A percentile compares a stretch with the other conserved stretches of the same genome.
Conservation (phyloP, 2,888 invertebrate species). For the Acleris literana region DNA sequence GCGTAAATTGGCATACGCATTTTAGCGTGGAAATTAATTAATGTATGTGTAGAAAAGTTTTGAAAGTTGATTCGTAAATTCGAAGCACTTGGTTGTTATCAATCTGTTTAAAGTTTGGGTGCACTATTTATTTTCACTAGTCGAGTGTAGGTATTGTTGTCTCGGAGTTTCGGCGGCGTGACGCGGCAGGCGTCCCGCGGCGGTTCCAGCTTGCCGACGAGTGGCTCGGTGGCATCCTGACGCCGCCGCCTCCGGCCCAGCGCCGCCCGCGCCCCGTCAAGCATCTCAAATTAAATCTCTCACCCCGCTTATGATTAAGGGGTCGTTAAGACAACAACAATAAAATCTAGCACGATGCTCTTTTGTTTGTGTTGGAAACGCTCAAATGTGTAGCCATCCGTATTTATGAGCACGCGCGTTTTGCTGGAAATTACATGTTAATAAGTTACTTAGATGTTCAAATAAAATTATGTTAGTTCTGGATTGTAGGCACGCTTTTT, state of each 20-base stretch:
- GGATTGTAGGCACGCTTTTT: too few relatives aligned
- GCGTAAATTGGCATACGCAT: conserved; percentile 25
- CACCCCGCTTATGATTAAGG: conserved; percentile 34
- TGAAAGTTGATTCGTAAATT: neutral
- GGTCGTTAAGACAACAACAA: conserved; percentile 21
- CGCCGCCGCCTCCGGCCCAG: conserved; percentile 55
- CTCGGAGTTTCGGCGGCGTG: conserved; percentile 21
- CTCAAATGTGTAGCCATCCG: neutral
- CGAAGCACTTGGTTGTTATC: neutral
- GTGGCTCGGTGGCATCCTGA: conserved; percentile 56
- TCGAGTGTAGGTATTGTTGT: conserved; percentile 18
- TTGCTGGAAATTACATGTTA: neutral
- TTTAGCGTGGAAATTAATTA: conserved; percentile 11
- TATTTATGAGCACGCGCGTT: neutral
- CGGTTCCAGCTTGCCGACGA: conserved; percentile 57
- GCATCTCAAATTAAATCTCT: conserved; percentile 50
- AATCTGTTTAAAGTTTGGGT: conserved; percentile 1
- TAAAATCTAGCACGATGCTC: conserved; percentile 17
- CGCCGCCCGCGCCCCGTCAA: conserved; percentile 54
- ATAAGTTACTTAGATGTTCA: neutral
- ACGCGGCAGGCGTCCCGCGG: conserved; percentile 64
- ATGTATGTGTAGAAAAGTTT: conserved; percentile 12
- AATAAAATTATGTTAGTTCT: neutral
- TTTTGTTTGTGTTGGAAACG: conserved; percentile 18
- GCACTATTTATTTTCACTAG: conserved; percentile 14